These are phyloP conservation scores for Hoplodrina ambigua DNA, from an alignment of 2,888 invertebrate species.

Conservation along the genomic window DNA sequence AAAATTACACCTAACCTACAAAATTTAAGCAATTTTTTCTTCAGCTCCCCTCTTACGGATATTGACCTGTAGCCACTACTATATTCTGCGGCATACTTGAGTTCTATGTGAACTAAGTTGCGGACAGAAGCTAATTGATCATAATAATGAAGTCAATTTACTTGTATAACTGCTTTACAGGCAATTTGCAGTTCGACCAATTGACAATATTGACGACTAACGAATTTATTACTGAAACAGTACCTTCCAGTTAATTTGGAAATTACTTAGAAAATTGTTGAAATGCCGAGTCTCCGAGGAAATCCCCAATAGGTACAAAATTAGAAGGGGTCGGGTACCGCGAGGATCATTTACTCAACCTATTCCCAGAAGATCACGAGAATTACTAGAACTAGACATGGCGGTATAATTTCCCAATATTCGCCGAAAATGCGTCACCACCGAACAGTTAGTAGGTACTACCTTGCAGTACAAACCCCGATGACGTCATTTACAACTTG, in stretches of 20 bases:
- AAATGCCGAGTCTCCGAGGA: constrained; percentile 12
- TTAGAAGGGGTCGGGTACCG: constrained; percentile 10
- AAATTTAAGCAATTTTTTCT: too few species aligned
- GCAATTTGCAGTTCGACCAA: not conserved
- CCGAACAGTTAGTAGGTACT: not conserved
- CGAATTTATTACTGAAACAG: not conserved
- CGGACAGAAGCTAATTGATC: not conserved
- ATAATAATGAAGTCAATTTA: not conserved
- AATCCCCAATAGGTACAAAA: constrained; percentile 11
- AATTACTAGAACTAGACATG: constrained; percentile 1
- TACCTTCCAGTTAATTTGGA: constrained; percentile 2
- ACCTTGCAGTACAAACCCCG: constrained; percentile 22
- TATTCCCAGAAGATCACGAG: constrained; percentile 28
- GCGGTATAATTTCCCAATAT: constrained; percentile 1
- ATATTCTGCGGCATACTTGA: too few species aligned
- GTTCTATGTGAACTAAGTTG: too few species aligned
- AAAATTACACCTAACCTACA: too few species aligned
- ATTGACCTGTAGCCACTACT: too few species aligned
- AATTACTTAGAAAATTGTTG: constrained; percentile 6
- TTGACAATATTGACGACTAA: not conserved
- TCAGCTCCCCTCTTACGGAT: too few species aligned
- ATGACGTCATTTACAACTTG: constrained; percentile 44
- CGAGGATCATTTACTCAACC: constrained; percentile 18
- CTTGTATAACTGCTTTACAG: too few species aligned
- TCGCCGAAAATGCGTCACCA: constrained; percentile 30